Base-by-base conservation (phyloP, 2,113 vertebrate species). In the Poeciliopsis retropinna region DNA sequence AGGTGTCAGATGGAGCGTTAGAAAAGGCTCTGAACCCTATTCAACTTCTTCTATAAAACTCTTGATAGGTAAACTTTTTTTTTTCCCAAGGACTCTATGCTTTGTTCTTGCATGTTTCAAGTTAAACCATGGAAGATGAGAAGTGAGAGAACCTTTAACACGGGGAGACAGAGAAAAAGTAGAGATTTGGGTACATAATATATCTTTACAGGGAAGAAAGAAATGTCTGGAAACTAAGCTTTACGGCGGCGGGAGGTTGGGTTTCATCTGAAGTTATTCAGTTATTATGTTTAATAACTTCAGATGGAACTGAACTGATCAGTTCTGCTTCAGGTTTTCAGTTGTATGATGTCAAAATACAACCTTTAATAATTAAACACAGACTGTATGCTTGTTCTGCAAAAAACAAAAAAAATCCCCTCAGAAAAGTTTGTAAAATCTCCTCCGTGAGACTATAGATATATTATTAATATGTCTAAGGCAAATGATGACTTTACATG, bases 1-100 rank as follows among this genome's bases (percentile, higher is more conserved):
- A 75, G 28, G 44, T 37, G 62, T 34, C 39, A 30, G 60, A 63
- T n/a, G 60, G 41, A 44, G 54, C 67, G 25, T 32, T 34, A 54
- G 63, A 81, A 34, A 61, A 22, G 12, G 19, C 39, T 68, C 22
- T 9, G 69, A 19, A 31, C 32, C 51, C 3, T 6, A n/a, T 17
- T 57, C 51, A 57, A 57, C 22, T 25, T 57, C 51, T 25, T n/a
- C 8, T 57, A 57, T 57, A n/a, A 3, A 29, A 66, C 37, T 51
- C 4, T 70, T 30, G 29, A 28, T 54, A 66, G 73, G 22, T 22
- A 31, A 34, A 67, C 3, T 22, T 17, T 57, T 67, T 75, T 15
- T 6, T 25, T 30, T 27, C 8, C 9, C 34, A 28, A 34, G 13
- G 6, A 22, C 19, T 1, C 3, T 2, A 57, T 19, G n/a, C 54